Conservation (phyloP, 2,797 vertebrate species). For the Sebastes umbrosus region DNA sequence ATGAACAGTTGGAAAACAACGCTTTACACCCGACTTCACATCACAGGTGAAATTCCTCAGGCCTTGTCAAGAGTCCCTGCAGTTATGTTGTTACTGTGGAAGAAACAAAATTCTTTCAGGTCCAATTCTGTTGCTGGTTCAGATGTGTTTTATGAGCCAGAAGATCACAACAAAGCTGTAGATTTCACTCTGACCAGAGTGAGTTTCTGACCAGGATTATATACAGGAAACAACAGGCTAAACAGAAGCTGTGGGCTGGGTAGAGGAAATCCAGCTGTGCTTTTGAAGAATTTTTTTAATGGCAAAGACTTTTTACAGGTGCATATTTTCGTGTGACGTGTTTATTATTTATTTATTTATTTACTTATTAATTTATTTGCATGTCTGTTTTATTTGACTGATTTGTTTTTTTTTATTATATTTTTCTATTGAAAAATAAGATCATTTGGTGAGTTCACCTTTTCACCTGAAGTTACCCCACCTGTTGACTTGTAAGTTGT, state of each 20-base stretch:
- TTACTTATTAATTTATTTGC: background rate
- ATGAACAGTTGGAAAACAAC: conserved; percentile 12
- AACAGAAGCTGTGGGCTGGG: background rate
- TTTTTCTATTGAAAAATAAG: conserved; percentile 19
- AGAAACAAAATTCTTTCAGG: background rate
- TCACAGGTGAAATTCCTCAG: conserved; percentile 47
- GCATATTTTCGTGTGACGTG: background rate
- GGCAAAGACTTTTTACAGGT: background rate
- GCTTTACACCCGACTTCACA: conserved; percentile 34
- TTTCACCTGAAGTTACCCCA: background rate
- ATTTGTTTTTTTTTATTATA: background rate
- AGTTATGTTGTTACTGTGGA: conserved; percentile 5
- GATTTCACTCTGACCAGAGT: background rate
- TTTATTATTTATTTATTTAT: background rate
- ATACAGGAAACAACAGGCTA: background rate
- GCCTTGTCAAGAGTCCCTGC: conserved; percentile 23
- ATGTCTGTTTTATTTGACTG: conserved; percentile 3
- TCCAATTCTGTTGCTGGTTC: background rate
- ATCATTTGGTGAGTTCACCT: conserved; percentile 15
- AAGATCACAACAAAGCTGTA: background rate
- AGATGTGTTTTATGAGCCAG: background rate
- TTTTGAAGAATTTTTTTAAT: background rate
- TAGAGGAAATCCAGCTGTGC: background rate
- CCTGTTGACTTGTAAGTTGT: conserved; percentile 6
- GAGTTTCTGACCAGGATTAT: background rate